Conservation (phyloP, 2,113 vertebrate species). For the Engraulis encrasicolus region DNA sequence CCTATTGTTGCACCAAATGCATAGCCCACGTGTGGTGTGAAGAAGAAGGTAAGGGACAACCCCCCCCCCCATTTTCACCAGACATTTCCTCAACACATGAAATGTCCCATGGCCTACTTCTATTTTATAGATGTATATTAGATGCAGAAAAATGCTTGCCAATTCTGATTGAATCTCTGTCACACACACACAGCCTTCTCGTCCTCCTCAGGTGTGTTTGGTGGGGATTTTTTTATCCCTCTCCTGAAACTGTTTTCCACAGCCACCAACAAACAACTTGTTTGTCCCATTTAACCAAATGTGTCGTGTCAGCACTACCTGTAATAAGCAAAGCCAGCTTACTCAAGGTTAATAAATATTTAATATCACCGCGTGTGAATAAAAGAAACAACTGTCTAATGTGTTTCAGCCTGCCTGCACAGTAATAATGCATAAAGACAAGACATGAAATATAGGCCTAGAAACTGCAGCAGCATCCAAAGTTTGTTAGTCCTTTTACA, state of each 20-base stretch:
- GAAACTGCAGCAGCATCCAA: conserved; percentile 7
- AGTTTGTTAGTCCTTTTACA: conserved; percentile 21
- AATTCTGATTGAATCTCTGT: neutral
- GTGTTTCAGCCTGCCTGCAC: neutral
- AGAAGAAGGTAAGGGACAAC: too few relatives aligned
- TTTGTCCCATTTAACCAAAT: conserved; percentile 35
- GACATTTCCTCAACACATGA: neutral
- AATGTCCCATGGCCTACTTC: conserved; percentile 8
- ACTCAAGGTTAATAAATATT: conserved; percentile 53
- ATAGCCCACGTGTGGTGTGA: too few relatives aligned
- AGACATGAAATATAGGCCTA: conserved; percentile 11
- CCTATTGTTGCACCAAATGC: too few relatives aligned
- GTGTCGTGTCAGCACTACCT: conserved; percentile 51
- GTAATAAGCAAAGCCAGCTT: conserved; percentile 38
- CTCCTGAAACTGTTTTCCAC: conserved; percentile 37
- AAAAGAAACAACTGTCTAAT: conserved; percentile 18
- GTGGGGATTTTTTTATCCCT: conserved; percentile 37
- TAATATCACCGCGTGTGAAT: conserved; percentile 44
- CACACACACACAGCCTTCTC: conserved; percentile 15
- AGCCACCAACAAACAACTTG: conserved; percentile 32
- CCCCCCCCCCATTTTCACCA: neutral
- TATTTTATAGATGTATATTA: neutral
- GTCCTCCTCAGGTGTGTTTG: conserved; percentile 42
- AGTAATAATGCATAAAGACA: conserved; percentile 1
- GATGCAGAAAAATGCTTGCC: neutral